Percentiles rank a stretch among this genome's conserved stretches.
phyloP scores from a whole-genome alignment of 2,113 vertebrate species.

The Pantherophis guttatus region DNA sequence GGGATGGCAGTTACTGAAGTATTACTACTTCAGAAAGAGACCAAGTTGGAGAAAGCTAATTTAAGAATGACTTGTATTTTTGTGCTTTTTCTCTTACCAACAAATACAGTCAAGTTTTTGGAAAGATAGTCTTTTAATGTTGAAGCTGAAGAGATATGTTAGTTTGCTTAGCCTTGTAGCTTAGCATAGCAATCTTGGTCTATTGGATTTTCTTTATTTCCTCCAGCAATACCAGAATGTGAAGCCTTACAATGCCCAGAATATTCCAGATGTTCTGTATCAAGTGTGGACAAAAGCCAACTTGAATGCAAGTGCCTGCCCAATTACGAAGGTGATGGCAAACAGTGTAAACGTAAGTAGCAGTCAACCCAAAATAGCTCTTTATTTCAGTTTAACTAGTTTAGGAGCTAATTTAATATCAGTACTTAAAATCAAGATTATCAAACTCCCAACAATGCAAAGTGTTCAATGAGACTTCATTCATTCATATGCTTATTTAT shows the following conservation, averaged over 20 bases:
- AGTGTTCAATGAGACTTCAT: background rate
- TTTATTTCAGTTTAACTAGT: background rate
- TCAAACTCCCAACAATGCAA: background rate
- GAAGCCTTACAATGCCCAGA: slow-evolving; percentile 71
- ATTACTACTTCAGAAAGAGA: background rate
- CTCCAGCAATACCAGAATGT: slow-evolving; percentile 73
- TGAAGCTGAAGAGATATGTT: background rate
- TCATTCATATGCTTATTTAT: background rate
- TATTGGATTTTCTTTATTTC: background rate
- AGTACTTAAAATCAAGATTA: background rate
- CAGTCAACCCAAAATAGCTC: rapidly evolving
- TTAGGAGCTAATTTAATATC: background rate
- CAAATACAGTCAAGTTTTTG: background rate
- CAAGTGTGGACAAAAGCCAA: slow-evolving; percentile 46
- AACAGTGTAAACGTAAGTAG: slow-evolving; percentile 80
- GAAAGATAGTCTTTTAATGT: background rate
- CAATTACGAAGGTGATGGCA: slow-evolving; percentile 62
- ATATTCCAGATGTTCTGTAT: slow-evolving; percentile 77
- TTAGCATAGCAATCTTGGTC: background rate
- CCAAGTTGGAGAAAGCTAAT: background rate
- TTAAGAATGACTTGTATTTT: background rate
- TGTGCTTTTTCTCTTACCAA: background rate
- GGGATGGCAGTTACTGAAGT: background rate
- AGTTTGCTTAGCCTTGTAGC: background rate
- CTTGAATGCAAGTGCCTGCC: slow-evolving; percentile 81